Evolutionary conservation across 1,140 invertebrate genomes (phyloP).

Genomic region (Heliconius eleuchia): DNA sequence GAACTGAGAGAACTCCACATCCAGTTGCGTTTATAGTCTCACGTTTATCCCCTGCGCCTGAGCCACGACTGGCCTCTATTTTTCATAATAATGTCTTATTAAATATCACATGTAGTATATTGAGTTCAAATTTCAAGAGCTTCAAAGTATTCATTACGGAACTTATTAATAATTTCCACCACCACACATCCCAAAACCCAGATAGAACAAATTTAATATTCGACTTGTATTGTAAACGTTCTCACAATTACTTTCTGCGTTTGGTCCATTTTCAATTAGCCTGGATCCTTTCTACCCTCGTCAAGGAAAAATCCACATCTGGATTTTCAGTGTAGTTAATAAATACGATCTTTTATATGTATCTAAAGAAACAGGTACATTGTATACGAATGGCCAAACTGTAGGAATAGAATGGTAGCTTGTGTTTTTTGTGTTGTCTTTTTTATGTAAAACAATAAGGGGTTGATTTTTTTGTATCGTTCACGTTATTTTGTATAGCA

Average conservation of each 20-base stretch:
- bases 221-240: conserved; percentile 29
- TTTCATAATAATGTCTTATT: neutral
- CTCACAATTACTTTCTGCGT: conserved; percentile 35
- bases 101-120: neutral
- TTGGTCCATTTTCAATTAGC: conserved; percentile 46
- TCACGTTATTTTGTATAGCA: neutral
- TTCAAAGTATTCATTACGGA: too few relatives aligned
- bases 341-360: conserved; percentile 43
- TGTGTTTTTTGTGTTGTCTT: neutral
- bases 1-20: neutral
- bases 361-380: conserved; percentile 30
- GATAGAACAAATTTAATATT: conserved; percentile 26
- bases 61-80: too few relatives aligned
- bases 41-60: too few relatives aligned
- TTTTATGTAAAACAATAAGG: too few relatives aligned
- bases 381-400: conserved; percentile 7
- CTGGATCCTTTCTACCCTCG: conserved; percentile 44
- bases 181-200: neutral
- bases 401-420: neutral
- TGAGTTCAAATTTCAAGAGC: neutral
- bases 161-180: neutral
- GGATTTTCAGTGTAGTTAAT: conserved; percentile 39
- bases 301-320: conserved; percentile 42
- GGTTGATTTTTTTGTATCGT: neutral
- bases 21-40: too few relatives aligned